Percentiles rank a stretch among this genome's conserved stretches.
Conservation (phyloP, 1,140 invertebrate genomes). For the Pseudomyrmex sp. region DNA sequence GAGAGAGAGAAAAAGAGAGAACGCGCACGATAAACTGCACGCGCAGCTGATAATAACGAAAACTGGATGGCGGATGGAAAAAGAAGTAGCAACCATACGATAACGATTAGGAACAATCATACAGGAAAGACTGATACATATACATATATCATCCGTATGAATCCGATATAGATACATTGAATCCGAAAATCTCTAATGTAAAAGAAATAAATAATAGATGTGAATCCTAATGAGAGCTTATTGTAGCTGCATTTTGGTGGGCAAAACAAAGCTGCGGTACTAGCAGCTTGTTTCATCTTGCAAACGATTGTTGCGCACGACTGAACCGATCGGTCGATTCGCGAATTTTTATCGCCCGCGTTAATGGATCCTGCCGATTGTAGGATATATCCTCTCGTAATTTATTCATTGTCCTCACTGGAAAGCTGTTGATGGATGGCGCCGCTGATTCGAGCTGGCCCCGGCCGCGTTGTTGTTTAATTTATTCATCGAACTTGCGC, state of each 20-base stretch:
- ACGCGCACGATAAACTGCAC: not conserved
- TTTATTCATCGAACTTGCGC: constrained; percentile 48
- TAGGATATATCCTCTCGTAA: constrained; percentile 31
- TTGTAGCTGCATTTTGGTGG: not conserved
- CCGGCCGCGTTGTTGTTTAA: constrained; percentile 19
- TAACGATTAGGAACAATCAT: constrained; percentile 11
- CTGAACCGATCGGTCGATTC: not conserved
- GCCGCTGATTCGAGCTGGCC: constrained; percentile 35
- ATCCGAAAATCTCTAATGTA: not conserved
- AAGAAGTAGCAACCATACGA: no score
- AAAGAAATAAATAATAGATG: constrained; percentile 20
- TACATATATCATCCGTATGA: not conserved
- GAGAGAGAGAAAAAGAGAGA: not conserved
- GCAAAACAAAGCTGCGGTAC: not conserved
- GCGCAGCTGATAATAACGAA: not conserved
- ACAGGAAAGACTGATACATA: not conserved
- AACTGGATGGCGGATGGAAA: constrained; percentile 18
- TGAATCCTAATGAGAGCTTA: constrained; percentile 16
- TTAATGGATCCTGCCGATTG: constrained; percentile 42
- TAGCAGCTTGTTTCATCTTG: constrained; percentile 12
- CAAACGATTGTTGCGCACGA: not conserved
- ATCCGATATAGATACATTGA: not conserved
- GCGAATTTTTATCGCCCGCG: constrained; percentile 19
- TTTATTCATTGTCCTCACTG: constrained; percentile 52
- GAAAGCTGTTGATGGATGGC: constrained; percentile 45